Conservation (phyloP, 1,140 invertebrate genomes). For the Bombus waltoni region DNA sequence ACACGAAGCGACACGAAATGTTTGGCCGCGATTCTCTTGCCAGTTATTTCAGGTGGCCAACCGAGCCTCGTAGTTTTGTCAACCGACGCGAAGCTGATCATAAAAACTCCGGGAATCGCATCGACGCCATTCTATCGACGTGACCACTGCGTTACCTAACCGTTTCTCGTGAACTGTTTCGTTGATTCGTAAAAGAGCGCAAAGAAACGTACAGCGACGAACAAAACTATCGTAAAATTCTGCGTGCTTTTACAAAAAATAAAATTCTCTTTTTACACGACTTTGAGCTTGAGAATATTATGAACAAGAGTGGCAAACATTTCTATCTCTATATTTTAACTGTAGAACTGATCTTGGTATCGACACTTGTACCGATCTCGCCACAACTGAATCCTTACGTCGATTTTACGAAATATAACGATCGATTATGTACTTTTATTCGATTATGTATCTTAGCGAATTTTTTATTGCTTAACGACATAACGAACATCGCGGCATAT, state of each 20-base stretch:
- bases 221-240: background rate
- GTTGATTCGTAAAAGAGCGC: background rate
- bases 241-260: no score
- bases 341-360: no score
- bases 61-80: conserved; percentile 71
- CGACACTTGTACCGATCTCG: no score
- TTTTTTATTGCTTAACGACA: no score
- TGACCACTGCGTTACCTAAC: background rate
- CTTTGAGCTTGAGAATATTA: no score
- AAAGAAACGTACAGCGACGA: background rate
- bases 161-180: background rate
- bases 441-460: no score
- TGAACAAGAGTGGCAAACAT: background rate
- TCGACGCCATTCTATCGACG: conserved; percentile 1
- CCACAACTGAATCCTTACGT: no score
- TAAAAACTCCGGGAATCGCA: conserved; percentile 59
- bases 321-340: no score
- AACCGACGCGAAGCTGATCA: conserved; percentile 65
- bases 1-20: conserved; percentile 71
- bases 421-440: no score
- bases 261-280: no score
- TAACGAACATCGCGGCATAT: no score
- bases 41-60: conserved; percentile 77
- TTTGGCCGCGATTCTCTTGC: conserved; percentile 72
- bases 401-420: no score